Conservation (phyloP, 2,888 invertebrate species). For the Hypselothyrea guttata region DNA sequence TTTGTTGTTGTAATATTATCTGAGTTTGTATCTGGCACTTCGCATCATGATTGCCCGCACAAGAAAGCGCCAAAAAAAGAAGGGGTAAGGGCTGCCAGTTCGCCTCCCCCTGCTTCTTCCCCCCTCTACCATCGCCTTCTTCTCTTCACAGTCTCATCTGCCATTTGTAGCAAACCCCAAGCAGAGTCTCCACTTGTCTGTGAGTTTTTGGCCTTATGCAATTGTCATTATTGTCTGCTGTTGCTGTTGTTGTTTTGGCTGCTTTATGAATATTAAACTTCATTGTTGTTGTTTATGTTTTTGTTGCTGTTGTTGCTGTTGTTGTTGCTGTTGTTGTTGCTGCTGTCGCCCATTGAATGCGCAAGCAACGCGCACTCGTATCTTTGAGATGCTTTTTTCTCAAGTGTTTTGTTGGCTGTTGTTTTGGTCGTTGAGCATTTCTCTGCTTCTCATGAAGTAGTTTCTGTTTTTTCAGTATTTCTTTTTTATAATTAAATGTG, state of each 20-base stretch:
- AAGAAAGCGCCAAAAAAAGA: constrained; percentile 37
- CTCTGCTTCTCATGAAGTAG: constrained; percentile 47
- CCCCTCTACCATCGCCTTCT: background rate
- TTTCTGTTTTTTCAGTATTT: constrained; percentile 17
- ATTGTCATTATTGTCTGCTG: constrained; percentile 48
- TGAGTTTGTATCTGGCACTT: constrained; percentile 39
- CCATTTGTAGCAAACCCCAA: too few species aligned
- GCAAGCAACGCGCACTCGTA: constrained; percentile 24
- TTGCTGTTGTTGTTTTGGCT: constrained; percentile 29
- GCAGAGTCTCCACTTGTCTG: constrained; percentile 8
- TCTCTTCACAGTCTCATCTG: too few species aligned
- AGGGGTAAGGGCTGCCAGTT: constrained; percentile 23
- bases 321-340: constrained; percentile 15
- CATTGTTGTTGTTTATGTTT: constrained; percentile 18
- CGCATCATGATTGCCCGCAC: too few species aligned
- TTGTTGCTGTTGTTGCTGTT: constrained; percentile 47
- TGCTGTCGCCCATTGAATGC: constrained; percentile 31
- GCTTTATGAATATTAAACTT: constrained; percentile 50
- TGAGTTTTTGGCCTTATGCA: constrained; percentile 47
- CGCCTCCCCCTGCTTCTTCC: background rate
- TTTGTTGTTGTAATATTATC: constrained; percentile 39
- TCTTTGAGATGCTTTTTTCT: constrained; percentile 41
- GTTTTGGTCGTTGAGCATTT: constrained; percentile 38
- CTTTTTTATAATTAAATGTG: constrained; percentile 50
- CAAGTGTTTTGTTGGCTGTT: constrained; percentile 23